Base-by-base conservation (phyloP, 2,797 vertebrate genomes). In the Semotilus atromaculatus region DNA sequence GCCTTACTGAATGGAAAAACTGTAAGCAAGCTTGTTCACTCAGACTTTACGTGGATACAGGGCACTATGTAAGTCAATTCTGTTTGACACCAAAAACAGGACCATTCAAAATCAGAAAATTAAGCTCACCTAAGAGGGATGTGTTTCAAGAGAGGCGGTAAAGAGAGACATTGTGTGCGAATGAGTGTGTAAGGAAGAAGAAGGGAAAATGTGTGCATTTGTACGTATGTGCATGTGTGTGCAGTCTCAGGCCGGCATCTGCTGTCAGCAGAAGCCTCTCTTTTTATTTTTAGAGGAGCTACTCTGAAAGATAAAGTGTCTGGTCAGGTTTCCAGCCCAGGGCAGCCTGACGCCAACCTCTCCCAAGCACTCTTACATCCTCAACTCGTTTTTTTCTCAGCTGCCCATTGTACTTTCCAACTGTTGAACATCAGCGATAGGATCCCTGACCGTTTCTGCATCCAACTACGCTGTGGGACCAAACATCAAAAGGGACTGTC, bases 271-370 rank as follows among this genome's bases (percentile, higher is more conserved):
- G 91, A 92, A 93, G 93, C 92, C 92, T 94, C 92, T 88, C 82
- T 82, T 92, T 89, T 92, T 95, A 94, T 95, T 95, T 95, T 94
- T 95, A 94, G 94, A 92, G 84, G 86, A 48, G 88, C 86, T 86
- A 91, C 90, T 93, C 91, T 87, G 71, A 92, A 91, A 90, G 90
- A 92, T 89, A 92, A 89, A 89, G 89, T 90, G 90, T 93, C 93
- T 91, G 94, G 91, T 96, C 93, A 74, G 91, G 92, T 95, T 95
- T 95, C 94, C 92, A 92, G 90, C 78, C 45, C 80, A 93, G 93
- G 93, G 92, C 93, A 94, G 93, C 85, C 93, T 94, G 94, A 93
- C 93, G 93, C 95, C 94, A 86, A 81, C 83, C 87, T 85, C 82
- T 83, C 84, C 77, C 84, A 73, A 75, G 84, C 62, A 81, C 83